Evolutionary conservation across 2,797 vertebrate genomes (phyloP), one percentile per base, ranked within the genome.

Genomic region (Sebastiscus albofasciatus): DNA sequence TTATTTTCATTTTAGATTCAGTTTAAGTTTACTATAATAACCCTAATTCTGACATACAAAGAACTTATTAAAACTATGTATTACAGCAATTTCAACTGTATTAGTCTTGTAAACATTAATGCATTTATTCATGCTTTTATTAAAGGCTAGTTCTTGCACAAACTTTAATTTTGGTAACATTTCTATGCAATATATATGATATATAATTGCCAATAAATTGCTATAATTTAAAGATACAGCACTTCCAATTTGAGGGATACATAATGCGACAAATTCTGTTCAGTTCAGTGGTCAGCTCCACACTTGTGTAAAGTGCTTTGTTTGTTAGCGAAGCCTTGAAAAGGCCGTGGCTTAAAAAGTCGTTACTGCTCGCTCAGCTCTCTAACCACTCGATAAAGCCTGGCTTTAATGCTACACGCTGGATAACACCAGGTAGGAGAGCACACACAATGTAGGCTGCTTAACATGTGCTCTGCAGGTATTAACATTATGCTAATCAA

Each of bases 301-400:
- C 26, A 27, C 61, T 77, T 65, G 55, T 75, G 29, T 71, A 66
- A 78, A 73, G 13, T 54, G 77, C 80, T 78, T 75, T 70, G 58
- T 84, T 82, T 82, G 80, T 88, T 83, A 75, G 60, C 75, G 70
- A 62, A 70, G 69, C 66, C 29, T 62, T 82, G 69, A 79, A 77
- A 84, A 83, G 74, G 68, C 85, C 77, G 24, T 20, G 56, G 82
- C 84, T 91, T 89, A 86, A 84, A 88, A 82, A 86, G 85, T 87
- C 65, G 58, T 90, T 91, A 90, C 85, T 92, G 84, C 87, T 91
- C 89, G 69, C 83, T 89, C 87, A 88, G 88, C 93, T 93, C 77
- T 90, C 83, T 85, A 88, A 91, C 84, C 80, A 79, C 81, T 92
- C 86, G 66, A 87, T 93, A 92, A 89, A 89, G 72, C 76, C 72